phyloP scores from a whole-genome alignment of 2,888 invertebrate species.

The Lithophane leautieri region DNA sequence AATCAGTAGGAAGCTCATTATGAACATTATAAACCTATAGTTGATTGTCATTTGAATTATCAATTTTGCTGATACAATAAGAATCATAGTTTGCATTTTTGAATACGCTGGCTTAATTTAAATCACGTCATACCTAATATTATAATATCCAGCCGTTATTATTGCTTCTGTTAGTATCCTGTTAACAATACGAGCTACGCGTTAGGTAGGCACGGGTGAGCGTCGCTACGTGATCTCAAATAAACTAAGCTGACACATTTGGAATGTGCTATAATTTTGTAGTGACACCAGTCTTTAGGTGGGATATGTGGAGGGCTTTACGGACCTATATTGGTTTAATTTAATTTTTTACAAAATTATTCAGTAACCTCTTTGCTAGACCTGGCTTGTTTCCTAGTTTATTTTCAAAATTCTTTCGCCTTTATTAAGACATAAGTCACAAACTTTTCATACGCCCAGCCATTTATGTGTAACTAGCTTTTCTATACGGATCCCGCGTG shows the following conservation, averaged over 20 bases:
- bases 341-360: neutral
- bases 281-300: constrained; percentile 63
- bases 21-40: too few species aligned
- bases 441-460: too few species aligned
- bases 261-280: constrained; percentile 76
- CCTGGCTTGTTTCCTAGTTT: neutral
- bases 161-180: constrained; percentile 48
- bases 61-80: neutral
- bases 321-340: neutral
- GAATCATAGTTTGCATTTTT: neutral
- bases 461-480: too few species aligned
- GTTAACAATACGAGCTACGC: constrained; percentile 49
- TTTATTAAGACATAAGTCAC: too few species aligned
- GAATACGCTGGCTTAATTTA: constrained; percentile 32
- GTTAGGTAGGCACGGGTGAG: constrained; percentile 66
- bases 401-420: too few species aligned
- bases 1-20: neutral
- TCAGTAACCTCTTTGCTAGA: neutral
- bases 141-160: constrained; percentile 36
- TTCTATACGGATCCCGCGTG: too few species aligned
- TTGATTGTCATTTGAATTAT: neutral
- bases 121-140: constrained; percentile 30
- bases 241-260: constrained; percentile 79
- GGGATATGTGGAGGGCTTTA: constrained; percentile 6
- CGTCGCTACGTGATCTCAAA: constrained; percentile 82